Percentiles rank a stretch among this genome's conserved stretches.
phyloP scores from a whole-genome alignment of 1,140 invertebrate genomes.

The Amphibalanus amphitrite region DNA sequence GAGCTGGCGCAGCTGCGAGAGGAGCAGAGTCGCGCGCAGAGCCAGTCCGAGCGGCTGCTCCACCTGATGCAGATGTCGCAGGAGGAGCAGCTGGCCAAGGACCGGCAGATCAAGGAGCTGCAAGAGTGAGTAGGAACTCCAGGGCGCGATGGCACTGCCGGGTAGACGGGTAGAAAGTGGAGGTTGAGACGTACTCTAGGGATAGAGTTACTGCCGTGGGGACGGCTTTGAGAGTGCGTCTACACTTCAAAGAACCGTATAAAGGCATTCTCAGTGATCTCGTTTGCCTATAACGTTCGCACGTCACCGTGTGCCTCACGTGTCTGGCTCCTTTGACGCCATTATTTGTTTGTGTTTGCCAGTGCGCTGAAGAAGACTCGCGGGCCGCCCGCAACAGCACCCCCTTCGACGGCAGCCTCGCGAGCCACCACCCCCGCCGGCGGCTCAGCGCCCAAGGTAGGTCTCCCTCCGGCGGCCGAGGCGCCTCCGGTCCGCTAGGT shows the following conservation, averaged over 20 bases:
- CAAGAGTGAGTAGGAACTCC: conserved; percentile 83
- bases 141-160: too few relatives aligned
- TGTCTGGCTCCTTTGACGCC: too few relatives aligned
- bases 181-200: too few relatives aligned
- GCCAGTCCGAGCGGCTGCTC: conserved; percentile 74
- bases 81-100: conserved; percentile 86
- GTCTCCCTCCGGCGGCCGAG: too few relatives aligned
- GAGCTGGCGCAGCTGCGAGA: conserved; percentile 55
- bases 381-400: neutral
- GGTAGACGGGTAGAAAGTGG: too few relatives aligned
- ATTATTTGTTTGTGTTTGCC: neutral
- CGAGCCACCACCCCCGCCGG: neutral
- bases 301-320: too few relatives aligned
- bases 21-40: conserved; percentile 41
- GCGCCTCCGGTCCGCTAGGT: neutral
- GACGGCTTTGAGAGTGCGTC: too few relatives aligned
- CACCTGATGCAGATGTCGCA: conserved; percentile 87
- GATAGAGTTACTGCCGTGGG: too few relatives aligned
- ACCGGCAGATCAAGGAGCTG: conserved; percentile 83
- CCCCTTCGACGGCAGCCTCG: neutral
- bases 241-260: too few relatives aligned
- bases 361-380: neutral
- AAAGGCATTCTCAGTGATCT: too few relatives aligned
- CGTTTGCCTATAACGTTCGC: too few relatives aligned
- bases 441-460: too few relatives aligned